phyloP scores from a whole-genome alignment of 1,140 invertebrate genomes.

The Drosophila subobscura region DNA sequence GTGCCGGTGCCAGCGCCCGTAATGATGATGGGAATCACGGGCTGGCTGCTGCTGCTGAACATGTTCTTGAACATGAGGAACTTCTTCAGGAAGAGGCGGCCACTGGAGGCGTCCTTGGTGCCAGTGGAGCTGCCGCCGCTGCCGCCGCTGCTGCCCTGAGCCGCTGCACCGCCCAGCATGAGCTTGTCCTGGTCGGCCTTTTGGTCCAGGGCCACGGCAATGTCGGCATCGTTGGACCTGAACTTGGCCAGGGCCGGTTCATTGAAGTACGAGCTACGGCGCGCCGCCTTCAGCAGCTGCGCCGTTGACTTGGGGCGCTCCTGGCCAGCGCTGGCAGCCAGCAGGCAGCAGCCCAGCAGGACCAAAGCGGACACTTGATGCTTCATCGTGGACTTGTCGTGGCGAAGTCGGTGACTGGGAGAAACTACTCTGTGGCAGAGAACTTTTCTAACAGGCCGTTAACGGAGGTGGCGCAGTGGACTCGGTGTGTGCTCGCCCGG shows the following conservation, averaged over 20 bases:
- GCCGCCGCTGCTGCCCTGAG: neutral
- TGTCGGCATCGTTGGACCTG: conserved; percentile 30
- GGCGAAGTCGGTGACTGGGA: neutral
- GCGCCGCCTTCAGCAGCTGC: neutral
- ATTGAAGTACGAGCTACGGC: conserved; percentile 24
- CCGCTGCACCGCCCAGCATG: conserved; percentile 1
- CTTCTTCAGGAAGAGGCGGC: conserved; percentile 74
- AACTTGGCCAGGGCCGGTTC: conserved; percentile 28
- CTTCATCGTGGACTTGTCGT: conserved; percentile 26
- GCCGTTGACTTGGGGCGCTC: conserved; percentile 4
- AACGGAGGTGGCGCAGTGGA: neutral
- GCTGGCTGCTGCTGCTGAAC: conserved; percentile 64
- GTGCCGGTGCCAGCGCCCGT: conserved; percentile 42
- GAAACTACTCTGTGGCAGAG: conserved; percentile 67
- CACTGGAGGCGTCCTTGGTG: conserved; percentile 69
- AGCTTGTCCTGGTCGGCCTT: conserved; percentile 29
- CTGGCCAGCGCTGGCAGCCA: conserved; percentile 18
- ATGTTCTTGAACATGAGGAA: conserved; percentile 77
- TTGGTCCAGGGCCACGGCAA: neutral
- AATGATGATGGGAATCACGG: conserved; percentile 73
- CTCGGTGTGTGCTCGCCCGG: conserved; percentile 48
- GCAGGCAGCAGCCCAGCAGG: conserved; percentile 29
- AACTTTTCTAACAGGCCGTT: conserved; percentile 49
- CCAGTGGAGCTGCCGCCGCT: neutral
- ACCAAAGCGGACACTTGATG: conserved; percentile 14